phyloP scores from a whole-genome alignment of 2,888 invertebrate genomes.

The Cryptocephalus primarius region DNA sequence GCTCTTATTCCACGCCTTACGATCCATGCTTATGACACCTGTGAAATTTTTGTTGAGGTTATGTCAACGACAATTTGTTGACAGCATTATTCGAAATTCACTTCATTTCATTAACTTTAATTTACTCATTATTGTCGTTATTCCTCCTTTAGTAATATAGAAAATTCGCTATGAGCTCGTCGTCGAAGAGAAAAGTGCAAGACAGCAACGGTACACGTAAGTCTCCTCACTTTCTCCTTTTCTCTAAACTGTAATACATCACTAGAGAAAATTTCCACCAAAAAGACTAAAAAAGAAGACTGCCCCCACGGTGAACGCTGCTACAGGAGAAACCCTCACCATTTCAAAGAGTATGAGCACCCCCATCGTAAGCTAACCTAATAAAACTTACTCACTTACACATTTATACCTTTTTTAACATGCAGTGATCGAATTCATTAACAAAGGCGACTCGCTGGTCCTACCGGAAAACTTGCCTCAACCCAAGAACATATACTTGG shows the following conservation, averaged over 20 bases:
- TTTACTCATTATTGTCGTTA: too few relatives aligned
- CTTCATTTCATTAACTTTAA: too few relatives aligned
- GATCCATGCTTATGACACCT: too few relatives aligned
- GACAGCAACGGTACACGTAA: too few relatives aligned
- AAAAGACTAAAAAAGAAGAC: constrained; percentile 35
- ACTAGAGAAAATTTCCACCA: constrained; percentile 1
- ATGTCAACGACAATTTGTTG: too few relatives aligned
- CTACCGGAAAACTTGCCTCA: constrained; percentile 46
- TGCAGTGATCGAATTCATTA: constrained; percentile 55
- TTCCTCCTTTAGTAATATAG: too few relatives aligned
- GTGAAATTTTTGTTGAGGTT: too few relatives aligned
- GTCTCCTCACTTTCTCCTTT: too few relatives aligned
- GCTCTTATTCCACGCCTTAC: too few relatives aligned
- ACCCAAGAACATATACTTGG: constrained; percentile 43
- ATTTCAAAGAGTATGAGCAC: constrained; percentile 73
- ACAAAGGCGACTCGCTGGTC: constrained; percentile 35
- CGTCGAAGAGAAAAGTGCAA: too few relatives aligned
- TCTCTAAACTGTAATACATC: background rate
- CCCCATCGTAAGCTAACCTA: constrained; percentile 54
- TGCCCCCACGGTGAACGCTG: constrained; percentile 72
- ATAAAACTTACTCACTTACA: background rate
- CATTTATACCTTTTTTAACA: constrained; percentile 2
- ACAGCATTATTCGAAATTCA: too few relatives aligned
- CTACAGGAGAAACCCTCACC: constrained; percentile 74
- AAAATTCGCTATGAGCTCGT: too few relatives aligned